Evolutionary conservation across 2,888 invertebrate species (phyloP).

Genomic region (Catonia carolina): DNA sequence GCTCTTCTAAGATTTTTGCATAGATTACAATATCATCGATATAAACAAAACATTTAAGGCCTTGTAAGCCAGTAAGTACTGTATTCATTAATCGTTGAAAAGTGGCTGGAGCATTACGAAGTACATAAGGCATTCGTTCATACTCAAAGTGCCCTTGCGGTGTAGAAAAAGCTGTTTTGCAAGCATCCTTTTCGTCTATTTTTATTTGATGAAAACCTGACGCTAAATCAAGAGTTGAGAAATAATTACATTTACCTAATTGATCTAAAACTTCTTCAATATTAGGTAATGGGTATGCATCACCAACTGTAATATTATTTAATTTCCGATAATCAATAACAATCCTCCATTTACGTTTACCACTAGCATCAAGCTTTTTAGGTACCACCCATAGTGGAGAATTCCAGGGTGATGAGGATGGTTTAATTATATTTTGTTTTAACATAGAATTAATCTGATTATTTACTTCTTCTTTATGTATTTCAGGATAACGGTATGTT

Average conservation of each 20-base stretch:
- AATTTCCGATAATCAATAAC: conserved; percentile 20
- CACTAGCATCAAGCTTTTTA: neutral
- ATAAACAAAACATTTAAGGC: conserved; percentile 20
- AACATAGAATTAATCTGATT: conserved; percentile 33
- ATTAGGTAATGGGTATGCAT: conserved; percentile 23
- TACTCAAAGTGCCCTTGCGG: conserved; percentile 26
- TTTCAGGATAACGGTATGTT: conserved; percentile 26
- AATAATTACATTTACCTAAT: conserved; percentile 24
- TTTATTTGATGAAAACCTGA: conserved; percentile 29
- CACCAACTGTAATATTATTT: conserved; percentile 24
- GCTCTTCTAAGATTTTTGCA: neutral
- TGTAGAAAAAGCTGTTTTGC: conserved; percentile 29
- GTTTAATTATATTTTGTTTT: conserved; percentile 29
- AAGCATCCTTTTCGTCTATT: conserved; percentile 16
- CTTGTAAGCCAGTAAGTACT: conserved; percentile 32
- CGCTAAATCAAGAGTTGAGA: conserved; percentile 27
- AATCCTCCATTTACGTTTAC: neutral
- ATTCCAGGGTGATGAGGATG: neutral
- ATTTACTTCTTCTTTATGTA: conserved; percentile 17
- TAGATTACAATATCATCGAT: conserved; percentile 10
- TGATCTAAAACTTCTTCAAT: conserved; percentile 29
- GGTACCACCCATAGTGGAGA: neutral
- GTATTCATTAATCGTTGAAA: conserved; percentile 38
- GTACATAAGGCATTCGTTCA: conserved; percentile 18
- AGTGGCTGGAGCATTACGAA: conserved; percentile 22